Base-by-base conservation (phyloP, 2,113 vertebrate species). In the Callocephalon fimbriatum region DNA sequence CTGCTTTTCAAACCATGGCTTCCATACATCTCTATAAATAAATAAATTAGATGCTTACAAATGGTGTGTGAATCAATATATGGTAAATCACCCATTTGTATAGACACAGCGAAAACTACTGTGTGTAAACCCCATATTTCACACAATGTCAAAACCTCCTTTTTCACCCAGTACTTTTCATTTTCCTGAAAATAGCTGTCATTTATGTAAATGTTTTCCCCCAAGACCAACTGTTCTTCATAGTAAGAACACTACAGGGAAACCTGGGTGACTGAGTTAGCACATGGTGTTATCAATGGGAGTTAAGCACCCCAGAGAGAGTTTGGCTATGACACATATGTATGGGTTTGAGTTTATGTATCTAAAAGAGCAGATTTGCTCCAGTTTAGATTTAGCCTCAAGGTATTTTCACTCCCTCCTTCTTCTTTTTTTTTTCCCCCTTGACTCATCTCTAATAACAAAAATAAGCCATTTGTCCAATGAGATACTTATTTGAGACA, bases 151-250 rank as follows among this genome's bases (percentile, higher is more conserved):
- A 93, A 54, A 95, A 88, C 59, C 91, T 95, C 77, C 88, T 85
- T 91, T 83, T 81, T 40, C 93, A 95, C 85, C 68, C 70, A 95
- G 75, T 72, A 79, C 85, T 96, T 97, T 93, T 77, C 90, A 97
- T 91, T 96, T 90, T 72, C 42, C 79, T 87, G 82, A 88, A 95
- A 92, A 94, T 94, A 95, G 83, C 90, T 95, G 94, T 97, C 92
- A 96, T 94, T 92, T 95, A 81, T 96, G 92, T 95, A 92, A 92
- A 95, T 95, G 94, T 95, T 97, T 96, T 96, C 88, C 76, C 65
- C 90, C 53, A 45, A 78, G 83, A 95, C 95, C 94, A 96, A 97
- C 94, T 95, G 97, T 89, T 94, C 92, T 81, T 75, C 86, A 13
- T 80, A 91, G 88, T 67, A 97, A 48, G 88, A 92, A 88, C 56